Base-by-base conservation (phyloP, 2,797 vertebrate genomes). In the Sebastes variabilis region DNA sequence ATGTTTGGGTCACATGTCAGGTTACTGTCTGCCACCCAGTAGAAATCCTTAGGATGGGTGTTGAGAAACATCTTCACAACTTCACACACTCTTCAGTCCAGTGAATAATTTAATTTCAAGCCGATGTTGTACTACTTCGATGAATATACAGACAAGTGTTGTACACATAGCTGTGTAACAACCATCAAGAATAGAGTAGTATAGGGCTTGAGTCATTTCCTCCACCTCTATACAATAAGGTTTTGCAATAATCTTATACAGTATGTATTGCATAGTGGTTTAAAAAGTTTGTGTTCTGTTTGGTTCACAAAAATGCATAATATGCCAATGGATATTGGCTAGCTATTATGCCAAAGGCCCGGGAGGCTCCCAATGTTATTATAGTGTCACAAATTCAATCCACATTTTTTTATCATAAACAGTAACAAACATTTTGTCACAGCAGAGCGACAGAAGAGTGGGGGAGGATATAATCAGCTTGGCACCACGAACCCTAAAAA, bases 321-420 rank as follows among this genome's bases (percentile, higher is more conserved):
- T 55, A 61, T 75, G 46, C 68, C 75, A 32, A 54, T 70, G 66
- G 58, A 80, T 59, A 68, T 49, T 73, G 66, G 36, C 71, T 76
- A 66, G 66, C 75, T 85, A 79, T 90, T 79, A 84, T 80, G 82
- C 74, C 64, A 86, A 75, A 83, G 38, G 27, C 78, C 66, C 8
- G 4, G 76, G 71, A 90, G 87, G 75, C 77, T 81, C 24, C 54
- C 54, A 66, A 4, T 82, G 58, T 80, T 79, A 73, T 76, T 79
- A 85, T 36, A 85, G 69, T 71, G 79, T 87, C 82, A 81, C 84
- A 89, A 73, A 87, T 82, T 85, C 77, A 85, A 78, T 88, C 80
- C 70, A 73, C 64, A 65, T 81, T 86, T 86, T 46, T 49, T 80
- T 32, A 77, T 80, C 61, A 83, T 80, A 64, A 81, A 84, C 73